Conservation (phyloP, 2,797 vertebrate genomes). For the Helicolenus hilgendorfi region DNA sequence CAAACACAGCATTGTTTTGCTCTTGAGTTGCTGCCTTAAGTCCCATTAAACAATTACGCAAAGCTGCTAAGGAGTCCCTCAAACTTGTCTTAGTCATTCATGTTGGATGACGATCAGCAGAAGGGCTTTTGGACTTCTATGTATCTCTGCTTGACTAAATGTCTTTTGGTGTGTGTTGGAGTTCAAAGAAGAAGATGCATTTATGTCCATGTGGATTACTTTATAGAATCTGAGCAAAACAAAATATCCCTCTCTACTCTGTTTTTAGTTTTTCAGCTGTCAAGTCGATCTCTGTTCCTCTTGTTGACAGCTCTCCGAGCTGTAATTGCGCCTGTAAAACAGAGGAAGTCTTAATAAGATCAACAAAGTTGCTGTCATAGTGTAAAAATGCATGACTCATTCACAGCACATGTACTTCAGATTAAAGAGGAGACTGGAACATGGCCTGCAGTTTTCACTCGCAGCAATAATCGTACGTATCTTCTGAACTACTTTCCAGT, state of each 20-base stretch:
- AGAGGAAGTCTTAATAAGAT: slow-evolving; percentile 59
- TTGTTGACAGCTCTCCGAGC: slow-evolving; percentile 57
- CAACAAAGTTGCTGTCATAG: slow-evolving; percentile 57
- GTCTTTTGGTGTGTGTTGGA: slow-evolving; percentile 35
- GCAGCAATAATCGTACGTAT: slow-evolving; percentile 20
- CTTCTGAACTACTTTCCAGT: slow-evolving; percentile 48
- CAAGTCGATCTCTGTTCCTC: slow-evolving; percentile 54
- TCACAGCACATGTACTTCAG: slow-evolving; percentile 22
- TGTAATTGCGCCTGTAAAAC: slow-evolving; percentile 61
- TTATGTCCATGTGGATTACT: slow-evolving; percentile 56
- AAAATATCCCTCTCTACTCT: slow-evolving; percentile 34
- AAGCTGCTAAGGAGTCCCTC: slow-evolving; percentile 46
- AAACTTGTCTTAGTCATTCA: slow-evolving; percentile 46
- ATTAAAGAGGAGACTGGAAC: slow-evolving; percentile 34
- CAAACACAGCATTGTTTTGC: slow-evolving; percentile 42
- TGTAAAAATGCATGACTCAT: slow-evolving; percentile 51
- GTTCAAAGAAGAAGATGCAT: slow-evolving; percentile 43
- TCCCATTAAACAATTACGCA: slow-evolving; percentile 47
- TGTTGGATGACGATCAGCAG: slow-evolving; percentile 39
- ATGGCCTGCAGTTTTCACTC: slow-evolving; percentile 40
- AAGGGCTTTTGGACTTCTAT: slow-evolving; percentile 7
- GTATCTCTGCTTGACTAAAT: slow-evolving; percentile 15
- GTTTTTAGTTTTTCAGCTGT: slow-evolving; percentile 64
- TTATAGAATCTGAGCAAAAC: slow-evolving; percentile 18
- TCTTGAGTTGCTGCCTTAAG: slow-evolving; percentile 25